A percentile compares a stretch with the other conserved stretches of the same genome.
Conservation (phyloP, 2,888 invertebrate species). For the Morpho deidamia region DNA sequence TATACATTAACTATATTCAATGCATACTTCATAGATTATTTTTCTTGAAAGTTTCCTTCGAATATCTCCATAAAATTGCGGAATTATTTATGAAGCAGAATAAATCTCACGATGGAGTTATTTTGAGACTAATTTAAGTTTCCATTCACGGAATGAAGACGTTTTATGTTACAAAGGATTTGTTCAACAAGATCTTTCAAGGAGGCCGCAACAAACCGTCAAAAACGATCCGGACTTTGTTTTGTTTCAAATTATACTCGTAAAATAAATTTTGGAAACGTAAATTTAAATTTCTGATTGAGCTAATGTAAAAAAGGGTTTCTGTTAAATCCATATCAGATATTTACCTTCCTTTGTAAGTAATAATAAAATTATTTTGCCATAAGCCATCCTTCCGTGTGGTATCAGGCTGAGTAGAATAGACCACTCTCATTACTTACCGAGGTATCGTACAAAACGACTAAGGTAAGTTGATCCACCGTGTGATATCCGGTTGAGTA, state of each 20-base stretch:
- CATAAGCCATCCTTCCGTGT: too few species aligned
- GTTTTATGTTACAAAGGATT: conserved; percentile 54
- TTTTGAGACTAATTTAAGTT: conserved; percentile 57
- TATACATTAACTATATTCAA: conserved; percentile 10
- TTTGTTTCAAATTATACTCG: conserved; percentile 4
- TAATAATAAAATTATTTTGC: too few species aligned
- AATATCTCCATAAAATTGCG: conserved; percentile 28
- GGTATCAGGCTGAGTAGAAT: too few species aligned
- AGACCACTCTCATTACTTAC: too few species aligned
- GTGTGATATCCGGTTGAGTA: too few species aligned
- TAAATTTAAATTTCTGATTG: too few species aligned
- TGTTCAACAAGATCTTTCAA: conserved; percentile 43
- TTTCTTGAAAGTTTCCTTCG: conserved; percentile 16
- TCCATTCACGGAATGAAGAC: conserved; percentile 46
- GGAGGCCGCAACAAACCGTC: conserved; percentile 34
- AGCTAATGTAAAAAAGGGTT: too few species aligned
- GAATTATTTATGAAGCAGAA: conserved; percentile 33
- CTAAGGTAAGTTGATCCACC: too few species aligned
- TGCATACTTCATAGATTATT: conserved; percentile 15
- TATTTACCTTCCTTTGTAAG: too few species aligned
- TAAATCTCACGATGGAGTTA: conserved; percentile 34
- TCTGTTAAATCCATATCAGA: too few species aligned
- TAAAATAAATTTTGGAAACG: too few species aligned
- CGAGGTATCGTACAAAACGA: too few species aligned
- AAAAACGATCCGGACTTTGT: conserved; percentile 7